Evolutionary conservation across 1,140 invertebrate species (phyloP), one percentile per base, ranked within the genome.

Genomic region (Bombus confusus): DNA sequence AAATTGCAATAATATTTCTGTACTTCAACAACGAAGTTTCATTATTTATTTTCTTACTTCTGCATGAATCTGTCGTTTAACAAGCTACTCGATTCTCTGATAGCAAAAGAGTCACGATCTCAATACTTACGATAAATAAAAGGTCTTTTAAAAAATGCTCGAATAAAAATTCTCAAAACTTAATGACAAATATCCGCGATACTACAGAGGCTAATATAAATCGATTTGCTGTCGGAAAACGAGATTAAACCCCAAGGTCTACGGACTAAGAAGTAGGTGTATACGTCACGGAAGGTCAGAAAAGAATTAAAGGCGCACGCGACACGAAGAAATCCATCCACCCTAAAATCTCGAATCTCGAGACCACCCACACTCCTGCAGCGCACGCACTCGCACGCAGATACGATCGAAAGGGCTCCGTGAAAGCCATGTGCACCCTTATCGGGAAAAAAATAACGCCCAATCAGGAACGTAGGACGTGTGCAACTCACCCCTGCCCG

Each of bases 381-480:
- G 37, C 68, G 59, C 43, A 59, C 73, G 79, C 83, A 74, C 81
- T 34, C 71, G 8, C 71, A 77, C 77, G 68, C 39, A 83, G 68
- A 73, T 77, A 83, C 83, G 80, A 52, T 83, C 79, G 82, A 86
- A 88, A 89, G 59, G 74, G 66, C 80, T 78, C 75, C 72, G 87
- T 85, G 87, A 81, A 90, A 91, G 86, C 88, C 93, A 91, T 92
- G 91, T 93, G 92, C 91, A 90, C 92, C 93, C 93, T 94, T 94
- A 93, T 94, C 93, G 93, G 91, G 85, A 93, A 94, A 94, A 91
- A 94, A 94, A 94, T 94, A 93, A 93, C 92, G 93, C 87, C 94
- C 94, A 95, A 95, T 95, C 94, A 93, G 93, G 92, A 91, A 78
- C 92, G 91, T 89, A 89, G 90, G 88, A 92, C 90, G 92, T 89